Percentiles rank a stretch among this genome's conserved stretches.
These are phyloP conservation scores for Propithecus coquereli DNA, from an alignment of 2,113 vertebrate species.

Conservation along the genomic window DNA sequence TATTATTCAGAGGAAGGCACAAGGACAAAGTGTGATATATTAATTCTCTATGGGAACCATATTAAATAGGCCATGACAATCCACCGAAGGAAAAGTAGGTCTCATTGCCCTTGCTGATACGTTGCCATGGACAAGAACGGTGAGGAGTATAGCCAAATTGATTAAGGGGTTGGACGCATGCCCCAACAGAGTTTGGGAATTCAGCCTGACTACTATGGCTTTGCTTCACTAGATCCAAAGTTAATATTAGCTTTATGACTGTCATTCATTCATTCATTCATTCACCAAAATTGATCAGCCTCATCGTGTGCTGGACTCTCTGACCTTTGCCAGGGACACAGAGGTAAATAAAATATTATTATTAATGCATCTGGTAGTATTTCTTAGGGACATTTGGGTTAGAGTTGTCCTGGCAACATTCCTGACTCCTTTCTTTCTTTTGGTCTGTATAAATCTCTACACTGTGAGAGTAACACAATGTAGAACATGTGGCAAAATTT, in stretches of 20 bases:
- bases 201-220: not conserved
- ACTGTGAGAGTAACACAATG: not conserved
- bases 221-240: not conserved
- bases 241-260: not conserved
- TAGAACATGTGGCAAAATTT: not conserved
- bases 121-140: not conserved
- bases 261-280: not conserved
- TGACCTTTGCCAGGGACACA: not conserved
- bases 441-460: not conserved
- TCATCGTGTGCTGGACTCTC: not conserved
- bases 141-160: not conserved
- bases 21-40: not conserved
- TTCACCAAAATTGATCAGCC: not conserved
- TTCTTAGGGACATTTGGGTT: not conserved
- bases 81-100: not conserved
- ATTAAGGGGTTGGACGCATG: not conserved
- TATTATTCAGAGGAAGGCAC: constrained; percentile 12
- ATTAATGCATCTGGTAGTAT: not conserved
- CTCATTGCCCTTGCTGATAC: not conserved
- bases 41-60: not conserved
- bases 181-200: not conserved
- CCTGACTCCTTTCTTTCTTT: not conserved
- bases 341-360: not conserved
- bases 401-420: not conserved
- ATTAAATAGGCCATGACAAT: not conserved